A percentile compares a stretch with the other conserved stretches of the same genome.
Evolutionary conservation across 2,888 invertebrate genomes (phyloP).

Genomic region (Lamproptera curius): DNA sequence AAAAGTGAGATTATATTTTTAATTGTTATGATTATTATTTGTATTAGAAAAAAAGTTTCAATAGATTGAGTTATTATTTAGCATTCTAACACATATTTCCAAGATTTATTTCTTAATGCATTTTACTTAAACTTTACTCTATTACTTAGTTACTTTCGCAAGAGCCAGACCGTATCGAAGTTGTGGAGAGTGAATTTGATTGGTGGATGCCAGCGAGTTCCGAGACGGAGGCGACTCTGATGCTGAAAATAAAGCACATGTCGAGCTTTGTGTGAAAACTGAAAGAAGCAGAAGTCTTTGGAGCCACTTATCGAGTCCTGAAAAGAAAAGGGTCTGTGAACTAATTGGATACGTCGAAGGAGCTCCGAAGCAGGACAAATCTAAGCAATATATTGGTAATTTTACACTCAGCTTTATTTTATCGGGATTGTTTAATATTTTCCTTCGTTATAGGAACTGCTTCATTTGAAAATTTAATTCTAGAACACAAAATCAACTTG

Average conservation of each 20-base stretch:
- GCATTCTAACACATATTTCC: no score
- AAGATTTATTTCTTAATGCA: no score
- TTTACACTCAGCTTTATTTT: background rate
- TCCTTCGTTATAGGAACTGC: no score
- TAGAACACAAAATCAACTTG: constrained; percentile 87
- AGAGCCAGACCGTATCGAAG: constrained; percentile 66
- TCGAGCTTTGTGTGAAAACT: constrained; percentile 72
- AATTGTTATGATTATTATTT: no score
- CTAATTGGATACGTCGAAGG: constrained; percentile 81
- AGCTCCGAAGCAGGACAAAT: constrained; percentile 60
- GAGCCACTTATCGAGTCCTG: constrained; percentile 81
- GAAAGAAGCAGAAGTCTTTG: constrained; percentile 75
- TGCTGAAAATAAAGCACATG: constrained; percentile 39
- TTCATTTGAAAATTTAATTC: no score
- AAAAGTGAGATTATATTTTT: no score
- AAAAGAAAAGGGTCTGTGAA: constrained; percentile 78
- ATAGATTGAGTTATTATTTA: no score
- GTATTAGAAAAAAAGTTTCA: no score
- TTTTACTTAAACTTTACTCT: no score
- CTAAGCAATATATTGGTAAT: constrained; percentile 79
- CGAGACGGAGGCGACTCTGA: constrained; percentile 44
- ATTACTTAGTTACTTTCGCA: constrained; percentile 49
- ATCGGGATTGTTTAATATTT: background rate
- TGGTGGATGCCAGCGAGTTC: constrained; percentile 65
- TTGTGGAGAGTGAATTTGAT: constrained; percentile 66